These are phyloP conservation scores for Drosophila meridiana DNA, from an alignment of 2,888 invertebrate genomes.

Conservation along the genomic window DNA sequence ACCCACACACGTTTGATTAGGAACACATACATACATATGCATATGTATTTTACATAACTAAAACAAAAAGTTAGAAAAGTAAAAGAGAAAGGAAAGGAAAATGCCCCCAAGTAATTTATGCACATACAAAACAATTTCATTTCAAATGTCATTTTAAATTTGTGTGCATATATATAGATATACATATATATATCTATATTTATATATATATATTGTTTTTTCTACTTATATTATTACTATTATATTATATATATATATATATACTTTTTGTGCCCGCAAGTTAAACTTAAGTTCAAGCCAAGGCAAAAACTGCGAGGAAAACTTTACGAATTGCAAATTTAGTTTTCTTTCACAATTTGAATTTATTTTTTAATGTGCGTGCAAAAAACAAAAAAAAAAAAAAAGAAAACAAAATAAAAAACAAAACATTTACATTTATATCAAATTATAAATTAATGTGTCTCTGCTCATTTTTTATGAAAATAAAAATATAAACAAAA, in stretches of 20 bases:
- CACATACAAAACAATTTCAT: constrained; percentile 57
- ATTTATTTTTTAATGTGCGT: constrained; percentile 13
- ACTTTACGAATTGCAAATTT: constrained; percentile 47
- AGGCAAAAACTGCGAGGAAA: constrained; percentile 18
- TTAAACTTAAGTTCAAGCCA: constrained; percentile 67
- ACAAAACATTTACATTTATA: constrained; percentile 45
- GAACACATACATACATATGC: constrained; percentile 17
- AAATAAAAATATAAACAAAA: constrained; percentile 34
- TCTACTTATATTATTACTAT: constrained; percentile 42
- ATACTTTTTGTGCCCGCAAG: constrained; percentile 59
- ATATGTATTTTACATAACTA: constrained; percentile 61
- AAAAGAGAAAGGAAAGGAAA: background rate
- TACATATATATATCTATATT: constrained; percentile 10
- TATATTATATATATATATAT: constrained; percentile 26
- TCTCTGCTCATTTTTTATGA: constrained; percentile 65
- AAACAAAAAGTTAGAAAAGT: constrained; percentile 10
- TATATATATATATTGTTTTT: constrained; percentile 35
- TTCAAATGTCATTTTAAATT: constrained; percentile 66
- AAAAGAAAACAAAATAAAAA: background rate
- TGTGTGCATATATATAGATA: constrained; percentile 59
- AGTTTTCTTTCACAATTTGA: constrained; percentile 39
- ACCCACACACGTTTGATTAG: constrained; percentile 7
- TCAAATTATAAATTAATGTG: constrained; percentile 54
- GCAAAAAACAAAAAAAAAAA: background rate
- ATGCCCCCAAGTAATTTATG: constrained; percentile 36